Evolutionary conservation across 2,113 vertebrate species (phyloP), one percentile per base, ranked within the genome.

Genomic region (Tympanuchus pallidicinctus): DNA sequence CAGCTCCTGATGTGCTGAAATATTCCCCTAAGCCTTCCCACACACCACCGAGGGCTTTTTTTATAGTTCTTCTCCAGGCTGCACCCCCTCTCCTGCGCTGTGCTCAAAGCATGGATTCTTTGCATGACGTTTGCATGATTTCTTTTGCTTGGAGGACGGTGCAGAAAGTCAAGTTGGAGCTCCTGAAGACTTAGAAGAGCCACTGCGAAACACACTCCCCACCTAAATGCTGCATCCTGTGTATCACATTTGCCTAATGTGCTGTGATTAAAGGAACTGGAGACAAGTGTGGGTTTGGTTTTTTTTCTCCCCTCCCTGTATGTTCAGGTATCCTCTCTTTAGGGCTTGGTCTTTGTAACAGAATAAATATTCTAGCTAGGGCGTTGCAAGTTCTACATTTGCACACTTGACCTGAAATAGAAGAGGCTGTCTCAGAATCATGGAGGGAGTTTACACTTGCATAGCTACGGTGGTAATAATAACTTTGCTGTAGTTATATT

Each of bases 1-100:
- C 96, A 95, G 94, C 96, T 96, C 94, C 94, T 91, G 92, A 89
- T 95, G 96, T 94, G 93, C 96, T 94, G 90, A 94, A 91, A 91
- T 87, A 91, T 61, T 94, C 94, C 66, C 63, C 40, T 64, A 36
- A 85, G 59, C 82, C 95, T 94, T 94, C 95, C 95, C 94, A 94
- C 95, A 79, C 89, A 87, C 87, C 25, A 48, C 66, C 27, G 36
- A 92, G 72, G 90, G n/a, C 67, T 89, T 66, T 82, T 80, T 82
- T 60, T 45, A 27, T 82, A 10, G 14, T 89, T 52, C 57, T 86
- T 60, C 45, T 73, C 3, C 1, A 25, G 83, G 81, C 93, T 75
- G 73, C 57, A 57, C 30, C 63, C 73, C 67, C 76, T 95, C 71
- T 88, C 64, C 45, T 34, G 45, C 7, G 3, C 91, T 4, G 19